Conservation (phyloP, 1,140 invertebrate genomes). For the Theocolax elegans region DNA sequence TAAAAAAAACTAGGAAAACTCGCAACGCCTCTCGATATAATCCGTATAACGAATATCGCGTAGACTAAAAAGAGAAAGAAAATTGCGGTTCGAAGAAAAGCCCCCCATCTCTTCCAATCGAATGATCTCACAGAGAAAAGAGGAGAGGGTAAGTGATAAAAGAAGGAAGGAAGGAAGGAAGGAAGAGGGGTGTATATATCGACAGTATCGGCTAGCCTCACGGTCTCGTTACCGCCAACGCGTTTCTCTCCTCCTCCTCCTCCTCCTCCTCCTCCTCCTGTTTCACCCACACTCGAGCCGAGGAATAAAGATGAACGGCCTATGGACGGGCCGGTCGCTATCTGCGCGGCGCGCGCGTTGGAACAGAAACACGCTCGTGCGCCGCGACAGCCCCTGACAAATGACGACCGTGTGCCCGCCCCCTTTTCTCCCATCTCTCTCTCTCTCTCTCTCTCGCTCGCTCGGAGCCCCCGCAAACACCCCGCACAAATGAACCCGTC, state of each 20-base stretch:
- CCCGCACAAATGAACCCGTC: slow-evolving; percentile 22
- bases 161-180: not conserved
- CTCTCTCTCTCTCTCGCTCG: slow-evolving; percentile 45
- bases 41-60: too few relatives aligned
- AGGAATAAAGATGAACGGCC: slow-evolving; percentile 68
- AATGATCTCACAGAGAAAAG: too few relatives aligned
- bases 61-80: too few relatives aligned
- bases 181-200: slow-evolving; percentile 16
- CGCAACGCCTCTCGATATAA: too few relatives aligned
- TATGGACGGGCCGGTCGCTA: slow-evolving; percentile 64
- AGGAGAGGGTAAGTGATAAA: not conserved
- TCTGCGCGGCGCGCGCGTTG: slow-evolving; percentile 58
- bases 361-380: slow-evolving; percentile 66
- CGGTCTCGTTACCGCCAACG: slow-evolving; percentile 8
- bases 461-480: slow-evolving; percentile 3
- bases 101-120: too few relatives aligned
- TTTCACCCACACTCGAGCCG: slow-evolving; percentile 51
- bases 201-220: too few relatives aligned
- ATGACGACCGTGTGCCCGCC: slow-evolving; percentile 59
- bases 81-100: too few relatives aligned
- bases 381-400: slow-evolving; percentile 68
- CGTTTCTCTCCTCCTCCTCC: slow-evolving; percentile 5
- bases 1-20: not conserved
- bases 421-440: slow-evolving; percentile 42
- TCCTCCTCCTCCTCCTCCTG: not conserved